Percentiles rank a stretch among this genome's conserved stretches.
Evolutionary conservation across 2,113 vertebrate species (phyloP).

Genomic region (Eurystomus gularis): DNA sequence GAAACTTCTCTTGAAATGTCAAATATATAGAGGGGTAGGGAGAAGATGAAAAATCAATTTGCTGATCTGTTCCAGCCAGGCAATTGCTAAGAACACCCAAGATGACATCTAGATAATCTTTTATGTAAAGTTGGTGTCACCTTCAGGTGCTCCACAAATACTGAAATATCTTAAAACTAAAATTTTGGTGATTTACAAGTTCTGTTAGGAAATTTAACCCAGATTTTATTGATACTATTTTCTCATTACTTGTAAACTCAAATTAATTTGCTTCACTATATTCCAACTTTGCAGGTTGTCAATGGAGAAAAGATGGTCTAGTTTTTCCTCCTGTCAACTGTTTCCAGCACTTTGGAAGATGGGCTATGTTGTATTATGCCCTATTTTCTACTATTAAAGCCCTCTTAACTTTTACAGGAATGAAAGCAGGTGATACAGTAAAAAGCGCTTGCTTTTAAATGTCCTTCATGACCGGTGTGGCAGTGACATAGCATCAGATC

Average conservation of each 20-base stretch:
- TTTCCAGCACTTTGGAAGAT: neutral
- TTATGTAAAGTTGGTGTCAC: neutral
- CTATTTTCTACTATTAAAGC: neutral
- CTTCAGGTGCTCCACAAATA: neutral
- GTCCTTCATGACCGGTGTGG: conserved; percentile 30
- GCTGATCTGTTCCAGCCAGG: neutral
- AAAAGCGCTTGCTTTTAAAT: conserved; percentile 40
- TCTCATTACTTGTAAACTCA: neutral
- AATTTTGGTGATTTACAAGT: neutral
- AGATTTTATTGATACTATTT: neutral
- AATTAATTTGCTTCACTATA: neutral
- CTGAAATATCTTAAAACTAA: neutral
- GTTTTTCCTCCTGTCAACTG: neutral
- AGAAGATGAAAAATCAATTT: neutral
- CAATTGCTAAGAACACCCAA: neutral
- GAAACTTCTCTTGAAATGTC: neutral
- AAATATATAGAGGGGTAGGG: neutral
- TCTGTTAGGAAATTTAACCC: neutral
- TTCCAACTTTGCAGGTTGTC: neutral
- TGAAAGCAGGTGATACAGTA: neutral
- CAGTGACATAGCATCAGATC: neutral
- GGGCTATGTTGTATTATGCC: neutral
- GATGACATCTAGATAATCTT: neutral
- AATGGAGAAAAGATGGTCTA: neutral
- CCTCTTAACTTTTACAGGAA: neutral